These are phyloP conservation scores for Meriones unguiculatus DNA, from an alignment of 2,113 vertebrate species.

Conservation along the genomic window DNA sequence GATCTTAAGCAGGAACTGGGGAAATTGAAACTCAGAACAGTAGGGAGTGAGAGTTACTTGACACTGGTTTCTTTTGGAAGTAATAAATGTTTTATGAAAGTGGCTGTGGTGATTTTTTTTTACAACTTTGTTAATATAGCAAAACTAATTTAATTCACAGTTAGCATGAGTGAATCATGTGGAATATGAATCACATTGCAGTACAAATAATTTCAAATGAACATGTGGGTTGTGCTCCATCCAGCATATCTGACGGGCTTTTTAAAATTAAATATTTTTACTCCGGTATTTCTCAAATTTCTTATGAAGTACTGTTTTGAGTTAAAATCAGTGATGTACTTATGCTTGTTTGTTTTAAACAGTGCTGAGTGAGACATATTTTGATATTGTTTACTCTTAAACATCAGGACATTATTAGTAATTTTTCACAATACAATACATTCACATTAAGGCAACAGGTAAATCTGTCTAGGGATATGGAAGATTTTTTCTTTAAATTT, in stretches of 20 bases:
- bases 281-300: constrained; percentile 37
- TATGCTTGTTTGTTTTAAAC: constrained; percentile 54
- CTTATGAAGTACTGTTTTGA: constrained; percentile 45
- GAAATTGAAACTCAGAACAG: not conserved
- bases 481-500: constrained; percentile 41
- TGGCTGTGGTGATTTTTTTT: not conserved
- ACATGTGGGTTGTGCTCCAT: not conserved
- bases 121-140: not conserved
- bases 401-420: constrained; percentile 10
- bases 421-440: constrained; percentile 38
- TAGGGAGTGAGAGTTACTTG: not conserved
- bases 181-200: not conserved
- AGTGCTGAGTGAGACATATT: constrained; percentile 18
- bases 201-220: not conserved
- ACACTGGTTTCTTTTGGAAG: not conserved
- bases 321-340: not conserved
- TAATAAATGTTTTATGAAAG: constrained; percentile 38
- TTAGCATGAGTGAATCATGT: not conserved
- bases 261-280: constrained; percentile 41
- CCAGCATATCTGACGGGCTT: not conserved
- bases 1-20: not conserved
- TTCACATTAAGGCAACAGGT: constrained; percentile 6
- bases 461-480: not conserved
- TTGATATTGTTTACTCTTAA: constrained; percentile 41
- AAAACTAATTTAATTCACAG: constrained; percentile 6